Evolutionary conservation across 1,140 invertebrate species (phyloP), one percentile per base, ranked within the genome.

Genomic region (Littorina saxatilis): DNA sequence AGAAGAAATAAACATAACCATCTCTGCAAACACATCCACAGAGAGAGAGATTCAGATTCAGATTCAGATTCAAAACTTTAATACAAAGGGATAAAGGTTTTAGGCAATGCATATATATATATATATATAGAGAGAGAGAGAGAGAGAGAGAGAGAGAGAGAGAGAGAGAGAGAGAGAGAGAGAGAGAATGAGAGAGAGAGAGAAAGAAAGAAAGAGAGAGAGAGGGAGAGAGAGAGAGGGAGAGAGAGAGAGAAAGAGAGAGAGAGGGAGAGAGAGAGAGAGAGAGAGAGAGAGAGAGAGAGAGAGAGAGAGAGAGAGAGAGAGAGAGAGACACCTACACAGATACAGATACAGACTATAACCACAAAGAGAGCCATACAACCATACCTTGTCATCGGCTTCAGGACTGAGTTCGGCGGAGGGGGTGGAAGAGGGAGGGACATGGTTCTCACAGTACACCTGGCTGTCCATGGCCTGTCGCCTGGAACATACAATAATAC

Each of bases 391-490:
- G 27, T 85, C 84, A 29, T 85, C 84, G 20, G 66, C 47, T 32
- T 85, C 84, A 35, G 43, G 43, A 17, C 43, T 47, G 77, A 70
- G 81, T 4, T 63, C 61, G 15, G 74, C 74, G 20, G 70, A 2
- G 1, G 79, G 37, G n/a, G 82, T 74, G 39, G 81, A 23, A 82
- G 83, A n/a, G n/a, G n/a, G n/a, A 20, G 85, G 83, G 7, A 81
- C 73, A 76, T 85, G 85, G 27, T 79, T 39, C 55, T 86, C 85
- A 82, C 85, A 86, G 55, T 84, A 86, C 37, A 86, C 76, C 74
- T 86, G 83, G 0, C 83, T 81, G 39, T 86, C 83, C 85, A 86
- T 86, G 43, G 82, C 81, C 58, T 83, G 85, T 63, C 84, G 83
- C 74, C 85, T 86, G 82, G 23, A 84, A 85, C 68, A 66, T 17